Percentiles rank a stretch among this genome's conserved stretches.
phyloP scores from a whole-genome alignment of 2,113 vertebrate genomes.

The Etheostoma cragini region DNA sequence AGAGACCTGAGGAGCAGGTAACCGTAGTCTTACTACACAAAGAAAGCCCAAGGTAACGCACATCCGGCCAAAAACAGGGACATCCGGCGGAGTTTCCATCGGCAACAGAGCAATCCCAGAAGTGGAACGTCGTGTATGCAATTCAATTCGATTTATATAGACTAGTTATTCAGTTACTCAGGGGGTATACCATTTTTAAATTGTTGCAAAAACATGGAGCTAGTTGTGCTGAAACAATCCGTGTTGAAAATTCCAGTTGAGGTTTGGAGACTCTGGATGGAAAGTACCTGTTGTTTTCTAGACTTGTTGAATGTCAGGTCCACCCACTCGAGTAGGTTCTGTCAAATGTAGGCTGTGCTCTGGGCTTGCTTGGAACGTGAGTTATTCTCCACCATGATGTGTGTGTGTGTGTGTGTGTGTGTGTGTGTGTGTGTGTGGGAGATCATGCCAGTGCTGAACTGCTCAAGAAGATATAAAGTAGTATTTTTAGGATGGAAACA shows the following conservation, averaged over 20 bases:
- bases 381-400: slow-evolving; percentile 34
- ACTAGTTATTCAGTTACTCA: neutral
- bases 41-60: too few relatives aligned
- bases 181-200: neutral
- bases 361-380: slow-evolving; percentile 56
- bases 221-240: neutral
- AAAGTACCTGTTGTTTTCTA: slow-evolving; percentile 48
- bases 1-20: too few relatives aligned
- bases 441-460: neutral
- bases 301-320: slow-evolving; percentile 65
- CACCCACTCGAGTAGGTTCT: slow-evolving; percentile 57
- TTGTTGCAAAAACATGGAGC: neutral
- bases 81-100: too few relatives aligned
- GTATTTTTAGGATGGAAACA: neutral
- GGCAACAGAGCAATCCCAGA: too few relatives aligned
- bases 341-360: slow-evolving; percentile 48
- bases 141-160: too few relatives aligned
- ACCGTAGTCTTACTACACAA: too few relatives aligned
- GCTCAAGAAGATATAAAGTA: neutral
- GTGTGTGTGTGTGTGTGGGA: slow-evolving; percentile 9
- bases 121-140: too few relatives aligned
- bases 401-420: slow-evolving; percentile 4
- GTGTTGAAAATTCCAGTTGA: slow-evolving; percentile 1
- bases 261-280: slow-evolving; percentile 33
- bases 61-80: too few relatives aligned